Percentiles rank a stretch among this genome's conserved stretches.
These are phyloP conservation scores for Monarcha castaneiventris DNA, from an alignment of 2,113 vertebrate species.

Conservation along the genomic window DNA sequence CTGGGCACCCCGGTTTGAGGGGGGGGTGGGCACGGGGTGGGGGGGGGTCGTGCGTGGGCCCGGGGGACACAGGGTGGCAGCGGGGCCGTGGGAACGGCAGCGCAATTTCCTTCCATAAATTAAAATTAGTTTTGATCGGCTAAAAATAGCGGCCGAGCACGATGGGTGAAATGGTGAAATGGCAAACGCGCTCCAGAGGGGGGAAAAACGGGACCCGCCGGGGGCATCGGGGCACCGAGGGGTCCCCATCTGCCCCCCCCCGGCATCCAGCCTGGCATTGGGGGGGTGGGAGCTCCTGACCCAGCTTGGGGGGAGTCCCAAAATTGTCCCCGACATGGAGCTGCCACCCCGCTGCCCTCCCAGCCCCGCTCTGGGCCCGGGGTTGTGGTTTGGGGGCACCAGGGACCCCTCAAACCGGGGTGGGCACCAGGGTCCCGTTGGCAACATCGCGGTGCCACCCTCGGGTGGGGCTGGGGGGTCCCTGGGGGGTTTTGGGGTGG, in stretches of 20 bases:
- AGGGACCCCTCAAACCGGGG: not conserved
- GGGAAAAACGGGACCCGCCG: not conserved
- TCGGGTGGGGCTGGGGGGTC: rapidly evolving
- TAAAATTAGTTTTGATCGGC: constrained; percentile 68
- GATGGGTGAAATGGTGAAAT: constrained; percentile 28
- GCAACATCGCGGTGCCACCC: not conserved
- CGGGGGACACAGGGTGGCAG: constrained; percentile 54
- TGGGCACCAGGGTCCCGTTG: rapidly evolving
- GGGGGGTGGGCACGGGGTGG: constrained; percentile 47
- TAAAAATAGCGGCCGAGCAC: constrained; percentile 77
- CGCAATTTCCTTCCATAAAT: constrained; percentile 78
- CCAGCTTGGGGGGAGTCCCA: rapidly evolving
- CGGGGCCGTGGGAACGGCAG: constrained; percentile 84
- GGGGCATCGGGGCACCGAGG: rapidly evolving
- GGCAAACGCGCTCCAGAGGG: not conserved
- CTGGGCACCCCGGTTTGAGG: not conserved
- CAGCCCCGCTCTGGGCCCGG: rapidly evolving
- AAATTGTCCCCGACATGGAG: rapidly evolving
- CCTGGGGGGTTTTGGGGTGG: not conserved
- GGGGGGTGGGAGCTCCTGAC: not conserved
- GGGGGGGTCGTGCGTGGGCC: constrained; percentile 78
- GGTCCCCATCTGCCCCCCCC: not conserved
- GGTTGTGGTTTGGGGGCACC: not conserved
- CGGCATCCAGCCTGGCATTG: rapidly evolving
- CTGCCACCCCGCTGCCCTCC: rapidly evolving